Conservation (phyloP, 2,797 vertebrate species). For the Odontamblyopus lacepedii region DNA sequence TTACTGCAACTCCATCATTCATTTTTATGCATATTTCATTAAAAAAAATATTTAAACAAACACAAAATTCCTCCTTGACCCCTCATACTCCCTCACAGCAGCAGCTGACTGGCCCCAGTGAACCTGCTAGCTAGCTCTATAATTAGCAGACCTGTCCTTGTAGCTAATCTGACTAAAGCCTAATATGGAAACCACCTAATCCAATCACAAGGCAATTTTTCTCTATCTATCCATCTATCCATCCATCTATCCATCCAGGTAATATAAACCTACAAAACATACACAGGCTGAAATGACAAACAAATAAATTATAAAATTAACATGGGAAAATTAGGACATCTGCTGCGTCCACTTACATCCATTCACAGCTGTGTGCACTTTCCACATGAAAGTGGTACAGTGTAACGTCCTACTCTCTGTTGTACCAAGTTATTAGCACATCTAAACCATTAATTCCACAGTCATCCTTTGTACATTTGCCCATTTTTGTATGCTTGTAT, state of each 20-base stretch:
- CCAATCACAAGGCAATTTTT: slow-evolving; percentile 45
- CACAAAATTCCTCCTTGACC: background rate
- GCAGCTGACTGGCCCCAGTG: slow-evolving; percentile 24
- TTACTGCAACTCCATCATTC: background rate
- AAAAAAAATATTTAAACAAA: too few relatives aligned
- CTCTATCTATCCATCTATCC: slow-evolving; percentile 5
- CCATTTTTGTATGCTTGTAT: background rate
- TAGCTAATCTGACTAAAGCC: slow-evolving; percentile 39
- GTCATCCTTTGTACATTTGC: slow-evolving; percentile 8
- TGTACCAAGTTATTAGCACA: slow-evolving; percentile 28
- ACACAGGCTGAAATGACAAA: background rate
- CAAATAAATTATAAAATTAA: background rate
- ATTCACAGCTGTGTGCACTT: slow-evolving; percentile 13
- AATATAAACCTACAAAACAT: background rate
- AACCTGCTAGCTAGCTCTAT: slow-evolving; percentile 36
- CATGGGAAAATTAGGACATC: background rate
- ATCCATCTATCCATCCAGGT: too few relatives aligned
- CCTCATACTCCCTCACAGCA: slow-evolving; percentile 29
- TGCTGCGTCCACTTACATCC: background rate
- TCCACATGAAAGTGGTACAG: background rate
- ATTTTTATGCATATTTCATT: background rate
- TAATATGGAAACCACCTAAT: slow-evolving; percentile 49
- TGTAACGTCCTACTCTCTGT: slow-evolving; percentile 25
- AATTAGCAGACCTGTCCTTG: slow-evolving; percentile 50
- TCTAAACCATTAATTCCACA: slow-evolving; percentile 23